Evolutionary conservation across 2,113 vertebrate genomes (phyloP).

Genomic region (Smithornis capensis): DNA sequence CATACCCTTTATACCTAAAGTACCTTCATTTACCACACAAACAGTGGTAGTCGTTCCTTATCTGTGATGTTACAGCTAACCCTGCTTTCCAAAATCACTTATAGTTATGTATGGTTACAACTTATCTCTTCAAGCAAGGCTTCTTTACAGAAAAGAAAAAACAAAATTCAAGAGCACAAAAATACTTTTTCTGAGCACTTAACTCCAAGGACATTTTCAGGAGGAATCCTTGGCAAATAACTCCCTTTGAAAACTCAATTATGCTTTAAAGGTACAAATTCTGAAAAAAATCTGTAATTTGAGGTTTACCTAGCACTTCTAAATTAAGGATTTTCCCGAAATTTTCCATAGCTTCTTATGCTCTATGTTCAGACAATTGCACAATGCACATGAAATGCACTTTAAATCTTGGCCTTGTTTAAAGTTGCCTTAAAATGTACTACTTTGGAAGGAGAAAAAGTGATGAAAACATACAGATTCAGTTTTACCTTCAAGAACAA

Average conservation of each 20-base stretch:
- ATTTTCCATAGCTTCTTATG: background rate
- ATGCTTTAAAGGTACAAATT: background rate
- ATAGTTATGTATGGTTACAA: no score
- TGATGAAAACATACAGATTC: background rate
- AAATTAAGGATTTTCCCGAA: background rate
- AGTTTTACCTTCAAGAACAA: background rate
- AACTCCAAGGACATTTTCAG: background rate
- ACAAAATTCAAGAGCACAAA: background rate
- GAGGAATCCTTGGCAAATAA: background rate
- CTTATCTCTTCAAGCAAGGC: background rate
- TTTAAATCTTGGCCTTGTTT: background rate
- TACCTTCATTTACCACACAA: background rate
- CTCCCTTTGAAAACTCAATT: background rate
- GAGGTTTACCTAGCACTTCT: background rate
- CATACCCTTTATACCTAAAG: background rate
- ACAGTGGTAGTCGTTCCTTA: background rate
- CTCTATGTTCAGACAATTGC: background rate
- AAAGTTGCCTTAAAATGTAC: background rate
- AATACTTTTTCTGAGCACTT: background rate
- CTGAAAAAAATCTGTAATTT: background rate
- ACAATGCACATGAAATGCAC: background rate
- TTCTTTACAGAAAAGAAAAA: background rate
- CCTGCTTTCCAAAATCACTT: background rate
- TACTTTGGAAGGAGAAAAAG: background rate
- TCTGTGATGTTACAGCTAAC: background rate